Evolutionary conservation across 1,140 invertebrate species (phyloP).

Genomic region (Harpegnathos saltator): DNA sequence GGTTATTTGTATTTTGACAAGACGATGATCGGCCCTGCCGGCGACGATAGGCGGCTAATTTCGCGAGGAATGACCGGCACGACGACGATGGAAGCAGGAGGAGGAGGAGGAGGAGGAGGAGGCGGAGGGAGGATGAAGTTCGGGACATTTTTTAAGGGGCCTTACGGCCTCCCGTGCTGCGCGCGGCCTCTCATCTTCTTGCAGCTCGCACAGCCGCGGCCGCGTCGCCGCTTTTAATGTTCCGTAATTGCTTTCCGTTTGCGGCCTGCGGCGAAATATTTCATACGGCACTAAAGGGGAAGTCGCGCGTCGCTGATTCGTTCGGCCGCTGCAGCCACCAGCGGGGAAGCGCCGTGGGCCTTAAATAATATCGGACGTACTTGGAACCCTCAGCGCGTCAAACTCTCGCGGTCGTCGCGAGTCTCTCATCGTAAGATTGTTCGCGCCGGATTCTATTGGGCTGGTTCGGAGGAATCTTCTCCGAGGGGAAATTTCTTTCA

Average conservation of each 20-base stretch:
- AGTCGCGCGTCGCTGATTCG: constrained; percentile 40
- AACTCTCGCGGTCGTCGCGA: neutral
- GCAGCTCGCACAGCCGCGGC: constrained; percentile 7
- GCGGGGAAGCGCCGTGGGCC: neutral
- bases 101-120: neutral
- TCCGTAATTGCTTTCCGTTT: constrained; percentile 77
- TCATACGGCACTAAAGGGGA: constrained; percentile 68
- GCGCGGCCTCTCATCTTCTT: constrained; percentile 57
- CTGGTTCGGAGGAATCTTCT: too few species aligned
- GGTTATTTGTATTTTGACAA: constrained; percentile 53
- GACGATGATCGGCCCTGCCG: constrained; percentile 21
- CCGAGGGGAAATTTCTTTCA: too few species aligned
- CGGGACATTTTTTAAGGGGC: constrained; percentile 58
- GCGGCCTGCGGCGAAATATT: constrained; percentile 77
- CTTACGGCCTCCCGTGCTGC: constrained; percentile 33
- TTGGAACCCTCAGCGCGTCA: neutral
- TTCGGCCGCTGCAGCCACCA: constrained; percentile 28
- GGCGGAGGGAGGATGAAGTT: neutral
- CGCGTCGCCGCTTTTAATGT: constrained; percentile 70
- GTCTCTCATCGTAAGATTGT: neutral
- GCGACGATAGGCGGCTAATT: constrained; percentile 55
- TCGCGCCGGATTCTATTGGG: neutral
- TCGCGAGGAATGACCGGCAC: neutral
- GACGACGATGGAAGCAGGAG: neutral
- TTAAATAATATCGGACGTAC: constrained; percentile 55